These are phyloP conservation scores for Hirtodrosophila alboralis DNA, from an alignment of 2,888 invertebrate genomes.

Conservation along the genomic window DNA sequence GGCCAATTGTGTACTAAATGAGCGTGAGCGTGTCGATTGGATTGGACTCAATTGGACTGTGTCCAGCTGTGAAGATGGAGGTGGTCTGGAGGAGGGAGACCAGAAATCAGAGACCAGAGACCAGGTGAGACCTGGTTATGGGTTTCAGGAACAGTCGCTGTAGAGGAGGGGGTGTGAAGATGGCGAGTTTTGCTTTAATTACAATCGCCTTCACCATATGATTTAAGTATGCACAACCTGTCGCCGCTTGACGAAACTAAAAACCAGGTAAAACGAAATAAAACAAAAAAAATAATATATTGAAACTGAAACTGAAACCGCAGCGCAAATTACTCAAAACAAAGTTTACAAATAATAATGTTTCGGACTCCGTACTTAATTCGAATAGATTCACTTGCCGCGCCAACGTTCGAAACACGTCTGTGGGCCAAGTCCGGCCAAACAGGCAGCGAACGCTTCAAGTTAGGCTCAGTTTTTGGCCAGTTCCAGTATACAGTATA, in stretches of 20 bases:
- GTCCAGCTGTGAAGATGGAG: slow-evolving; percentile 1
- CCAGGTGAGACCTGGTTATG: too few relatives aligned
- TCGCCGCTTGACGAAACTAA: slow-evolving; percentile 49
- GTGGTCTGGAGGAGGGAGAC: too few relatives aligned
- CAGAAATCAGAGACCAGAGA: too few relatives aligned
- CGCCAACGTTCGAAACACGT: slow-evolving; percentile 57
- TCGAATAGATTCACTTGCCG: slow-evolving; percentile 50
- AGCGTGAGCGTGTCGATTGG: background rate
- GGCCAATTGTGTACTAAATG: slow-evolving; percentile 48
- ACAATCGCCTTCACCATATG: slow-evolving; percentile 25
- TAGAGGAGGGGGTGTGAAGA: too few relatives aligned
- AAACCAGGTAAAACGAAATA: slow-evolving; percentile 14
- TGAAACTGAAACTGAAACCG: slow-evolving; percentile 29
- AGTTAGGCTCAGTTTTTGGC: slow-evolving; percentile 17
- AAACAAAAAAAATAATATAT: slow-evolving; percentile 15
- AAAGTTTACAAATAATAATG: slow-evolving; percentile 3
- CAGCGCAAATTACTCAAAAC: slow-evolving; percentile 18
- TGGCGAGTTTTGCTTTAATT: slow-evolving; percentile 43
- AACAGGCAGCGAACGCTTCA: slow-evolving; percentile 8
- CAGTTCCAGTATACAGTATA: slow-evolving; percentile 18
- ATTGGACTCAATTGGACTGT: background rate
- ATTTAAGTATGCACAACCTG: slow-evolving; percentile 66
- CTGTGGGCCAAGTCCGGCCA: slow-evolving; percentile 33
- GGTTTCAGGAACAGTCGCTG: too few relatives aligned
- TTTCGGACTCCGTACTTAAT: slow-evolving; percentile 3